Evolutionary conservation across 2,797 vertebrate species (phyloP).

Genomic region (Avahi laniger): DNA sequence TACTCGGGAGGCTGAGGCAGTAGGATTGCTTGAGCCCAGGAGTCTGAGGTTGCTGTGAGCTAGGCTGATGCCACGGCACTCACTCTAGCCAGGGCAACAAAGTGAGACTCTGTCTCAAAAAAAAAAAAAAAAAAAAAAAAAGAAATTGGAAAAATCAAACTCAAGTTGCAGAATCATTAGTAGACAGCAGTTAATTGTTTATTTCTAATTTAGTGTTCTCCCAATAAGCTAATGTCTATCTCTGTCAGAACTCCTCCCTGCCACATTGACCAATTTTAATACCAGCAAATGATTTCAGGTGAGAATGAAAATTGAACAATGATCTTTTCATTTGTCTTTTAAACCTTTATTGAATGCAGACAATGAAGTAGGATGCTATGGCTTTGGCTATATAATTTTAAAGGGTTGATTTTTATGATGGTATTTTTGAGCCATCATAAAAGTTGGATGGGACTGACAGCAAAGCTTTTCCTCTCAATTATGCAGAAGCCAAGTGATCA

Average conservation of each 20-base stretch:
- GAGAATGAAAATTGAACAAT: conserved; percentile 26
- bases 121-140: too few species aligned
- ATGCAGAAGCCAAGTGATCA: conserved; percentile 37
- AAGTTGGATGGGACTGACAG: not conserved
- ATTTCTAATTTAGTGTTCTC: not conserved
- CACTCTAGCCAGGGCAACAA: too few species aligned
- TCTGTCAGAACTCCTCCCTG: not conserved
- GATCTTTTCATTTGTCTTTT: conserved; percentile 58
- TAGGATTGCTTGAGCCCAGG: too few species aligned
- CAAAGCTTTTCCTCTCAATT: conserved; percentile 36
- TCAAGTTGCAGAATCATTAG: not conserved
- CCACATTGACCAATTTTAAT: not conserved
- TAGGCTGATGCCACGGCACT: too few species aligned
- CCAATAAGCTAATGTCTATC: not conserved
- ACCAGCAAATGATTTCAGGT: conserved; percentile 49
- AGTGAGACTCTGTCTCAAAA: too few species aligned
- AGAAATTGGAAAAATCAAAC: not conserved
- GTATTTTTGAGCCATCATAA: conserved; percentile 38
- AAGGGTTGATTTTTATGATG: conserved; percentile 50
- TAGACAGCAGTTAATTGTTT: not conserved
- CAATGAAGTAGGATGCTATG: not conserved
- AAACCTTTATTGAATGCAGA: conserved; percentile 43
- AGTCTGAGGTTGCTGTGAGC: too few species aligned
- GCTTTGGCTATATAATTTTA: conserved; percentile 29
- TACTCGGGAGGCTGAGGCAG: too few species aligned